Percentiles rank a stretch among this genome's conserved stretches.
Evolutionary conservation across 2,113 vertebrate genomes (phyloP).

Genomic region (Mobula hypostoma): DNA sequence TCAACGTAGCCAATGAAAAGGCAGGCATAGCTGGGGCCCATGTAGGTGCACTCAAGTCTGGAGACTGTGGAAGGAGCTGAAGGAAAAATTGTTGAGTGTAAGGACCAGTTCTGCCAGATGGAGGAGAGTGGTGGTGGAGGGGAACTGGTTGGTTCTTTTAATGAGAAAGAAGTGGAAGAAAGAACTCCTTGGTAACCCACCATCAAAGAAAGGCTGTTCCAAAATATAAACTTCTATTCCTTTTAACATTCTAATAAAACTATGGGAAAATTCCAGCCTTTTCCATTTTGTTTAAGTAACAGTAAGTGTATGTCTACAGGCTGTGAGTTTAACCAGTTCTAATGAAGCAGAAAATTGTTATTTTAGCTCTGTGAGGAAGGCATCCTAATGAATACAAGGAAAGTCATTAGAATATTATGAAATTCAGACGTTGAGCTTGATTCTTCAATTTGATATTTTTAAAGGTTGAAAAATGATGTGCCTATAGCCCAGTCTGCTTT

Average conservation of each 20-base stretch:
- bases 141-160: too few species aligned
- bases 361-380: not conserved
- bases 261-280: not conserved
- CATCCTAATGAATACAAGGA: not conserved
- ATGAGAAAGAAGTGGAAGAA: too few species aligned
- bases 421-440: not conserved
- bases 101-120: too few species aligned
- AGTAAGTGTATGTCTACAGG: not conserved
- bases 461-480: not conserved
- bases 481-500: not conserved
- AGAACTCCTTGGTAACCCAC: too few species aligned
- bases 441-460: not conserved
- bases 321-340: not conserved
- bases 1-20: too few species aligned
- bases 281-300: not conserved
- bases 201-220: not conserved
- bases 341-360: not conserved
- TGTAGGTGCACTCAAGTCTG: too few species aligned
- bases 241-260: not conserved
- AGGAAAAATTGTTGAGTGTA: too few species aligned
- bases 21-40: too few species aligned
- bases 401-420: not conserved
- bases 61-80: too few species aligned
- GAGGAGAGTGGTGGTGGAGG: too few species aligned
- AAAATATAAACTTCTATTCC: not conserved